These are phyloP conservation scores for Melanitta fusca DNA, from an alignment of 2,797 vertebrate genomes.

Conservation along the genomic window DNA sequence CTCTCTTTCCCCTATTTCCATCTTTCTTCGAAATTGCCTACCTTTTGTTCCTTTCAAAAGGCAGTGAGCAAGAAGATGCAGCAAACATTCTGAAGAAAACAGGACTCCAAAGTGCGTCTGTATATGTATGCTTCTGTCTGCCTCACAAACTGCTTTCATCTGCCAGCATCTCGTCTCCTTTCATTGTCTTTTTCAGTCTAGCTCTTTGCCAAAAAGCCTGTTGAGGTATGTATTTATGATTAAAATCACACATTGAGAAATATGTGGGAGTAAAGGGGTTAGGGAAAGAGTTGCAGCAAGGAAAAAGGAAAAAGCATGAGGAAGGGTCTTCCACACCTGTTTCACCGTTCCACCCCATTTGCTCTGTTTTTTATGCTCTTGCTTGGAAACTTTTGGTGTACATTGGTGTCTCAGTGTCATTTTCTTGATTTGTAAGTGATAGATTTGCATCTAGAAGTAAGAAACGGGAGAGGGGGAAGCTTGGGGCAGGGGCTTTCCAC, in stretches of 20 bases:
- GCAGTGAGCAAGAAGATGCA: neutral
- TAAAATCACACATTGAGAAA: neutral
- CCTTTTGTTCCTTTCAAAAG: neutral
- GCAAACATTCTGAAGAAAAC: neutral
- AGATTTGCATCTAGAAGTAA: neutral
- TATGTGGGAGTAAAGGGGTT: neutral
- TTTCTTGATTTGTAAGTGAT: neutral
- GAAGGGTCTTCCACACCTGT: neutral
- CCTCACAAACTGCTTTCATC: neutral
- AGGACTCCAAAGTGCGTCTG: neutral
- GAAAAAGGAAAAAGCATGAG: neutral
- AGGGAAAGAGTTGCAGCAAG: neutral
- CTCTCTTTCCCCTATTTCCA: neutral
- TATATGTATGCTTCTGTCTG: neutral
- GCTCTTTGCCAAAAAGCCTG: neutral
- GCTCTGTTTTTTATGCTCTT: neutral
- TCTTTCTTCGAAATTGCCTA: neutral
- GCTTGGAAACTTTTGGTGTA: neutral
- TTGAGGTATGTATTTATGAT: neutral
- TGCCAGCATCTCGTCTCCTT: neutral
- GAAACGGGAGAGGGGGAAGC: neutral
- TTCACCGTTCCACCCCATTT: neutral
- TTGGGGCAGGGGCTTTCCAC: neutral
- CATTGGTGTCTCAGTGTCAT: accelerated
- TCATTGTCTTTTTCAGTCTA: neutral